phyloP scores from a whole-genome alignment of 1,140 invertebrate species.

The Leptinotarsa defecta region DNA sequence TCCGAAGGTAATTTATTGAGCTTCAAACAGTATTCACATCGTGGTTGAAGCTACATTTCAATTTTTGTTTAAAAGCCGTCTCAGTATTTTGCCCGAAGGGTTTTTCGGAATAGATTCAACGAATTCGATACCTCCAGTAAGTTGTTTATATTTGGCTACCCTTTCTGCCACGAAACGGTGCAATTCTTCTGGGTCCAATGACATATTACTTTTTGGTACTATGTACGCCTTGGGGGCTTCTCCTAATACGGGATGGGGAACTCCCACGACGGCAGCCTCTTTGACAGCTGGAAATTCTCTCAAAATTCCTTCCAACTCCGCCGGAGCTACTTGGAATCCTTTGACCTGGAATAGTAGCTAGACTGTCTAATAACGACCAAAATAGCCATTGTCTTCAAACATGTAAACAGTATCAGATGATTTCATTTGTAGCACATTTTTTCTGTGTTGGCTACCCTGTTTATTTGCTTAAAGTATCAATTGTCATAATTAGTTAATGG shows the following conservation, averaged over 20 bases:
- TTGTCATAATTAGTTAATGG: too few species aligned
- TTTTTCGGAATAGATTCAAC: conserved; percentile 68
- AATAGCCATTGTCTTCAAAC: too few species aligned
- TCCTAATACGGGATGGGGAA: conserved; percentile 72
- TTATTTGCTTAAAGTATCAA: too few species aligned
- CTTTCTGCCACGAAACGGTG: conserved; percentile 53
- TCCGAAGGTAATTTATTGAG: too few species aligned
- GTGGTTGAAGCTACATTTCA: not conserved
- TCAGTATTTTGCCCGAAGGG: conserved; percentile 55
- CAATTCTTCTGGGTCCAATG: conserved; percentile 52
- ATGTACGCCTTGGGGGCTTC: conserved; percentile 80
- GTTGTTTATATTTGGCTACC: conserved; percentile 55
- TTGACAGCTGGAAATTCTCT: conserved; percentile 72
- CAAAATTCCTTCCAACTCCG: conserved; percentile 83
- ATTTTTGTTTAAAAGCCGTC: conserved; percentile 51
- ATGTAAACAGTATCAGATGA: too few species aligned
- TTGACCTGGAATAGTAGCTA: conserved; percentile 56
- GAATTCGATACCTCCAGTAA: conserved; percentile 61
- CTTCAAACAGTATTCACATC: too few species aligned
- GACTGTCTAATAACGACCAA: too few species aligned
- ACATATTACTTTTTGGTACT: conserved; percentile 57
- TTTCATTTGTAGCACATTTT: too few species aligned
- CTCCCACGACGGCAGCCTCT: conserved; percentile 84
- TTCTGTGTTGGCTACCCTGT: too few species aligned
- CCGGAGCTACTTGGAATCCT: conserved; percentile 82